phyloP scores from a whole-genome alignment of 2,888 invertebrate genomes.

The Oxystoma pomonae region DNA sequence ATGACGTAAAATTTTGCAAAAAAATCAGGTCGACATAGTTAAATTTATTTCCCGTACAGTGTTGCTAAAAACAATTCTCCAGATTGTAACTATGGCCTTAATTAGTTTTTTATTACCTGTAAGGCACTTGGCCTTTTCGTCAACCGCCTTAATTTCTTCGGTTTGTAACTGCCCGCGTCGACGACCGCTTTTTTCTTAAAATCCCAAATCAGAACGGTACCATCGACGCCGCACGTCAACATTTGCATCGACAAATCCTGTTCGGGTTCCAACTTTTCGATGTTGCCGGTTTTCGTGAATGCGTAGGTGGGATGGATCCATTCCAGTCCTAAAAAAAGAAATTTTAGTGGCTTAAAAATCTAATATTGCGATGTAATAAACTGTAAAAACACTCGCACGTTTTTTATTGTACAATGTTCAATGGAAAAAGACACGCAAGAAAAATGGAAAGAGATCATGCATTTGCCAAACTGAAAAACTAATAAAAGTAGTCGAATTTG shows the following conservation, averaged over 20 bases:
- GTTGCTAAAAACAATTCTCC: too few relatives aligned
- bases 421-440: too few relatives aligned
- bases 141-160: slow-evolving; percentile 47
- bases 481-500: too few relatives aligned
- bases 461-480: too few relatives aligned
- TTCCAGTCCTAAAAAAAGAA: slow-evolving; percentile 47
- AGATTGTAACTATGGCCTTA: too few relatives aligned
- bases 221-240: slow-evolving; percentile 63
- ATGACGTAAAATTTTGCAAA: too few relatives aligned
- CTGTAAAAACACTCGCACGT: slow-evolving; percentile 1
- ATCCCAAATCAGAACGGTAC: slow-evolving; percentile 68
- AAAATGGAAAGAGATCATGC: too few relatives aligned
- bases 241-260: slow-evolving; percentile 56
- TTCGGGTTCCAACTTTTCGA: slow-evolving; percentile 44
- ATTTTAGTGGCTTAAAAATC: not conserved
- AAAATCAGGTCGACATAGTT: too few relatives aligned
- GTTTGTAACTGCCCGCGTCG: slow-evolving; percentile 38
- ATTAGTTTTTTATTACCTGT: too few relatives aligned
- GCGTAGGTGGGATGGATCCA: slow-evolving; percentile 64
- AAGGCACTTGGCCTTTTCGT: slow-evolving; percentile 56
- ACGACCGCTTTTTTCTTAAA: slow-evolving; percentile 49
- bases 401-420: too few relatives aligned
- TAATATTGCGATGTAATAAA: not conserved
- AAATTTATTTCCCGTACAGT: too few relatives aligned
- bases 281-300: slow-evolving; percentile 58